phyloP scores from a whole-genome alignment of 2,113 vertebrate genomes.

The Sinocyclocheilus rhinocerous region DNA sequence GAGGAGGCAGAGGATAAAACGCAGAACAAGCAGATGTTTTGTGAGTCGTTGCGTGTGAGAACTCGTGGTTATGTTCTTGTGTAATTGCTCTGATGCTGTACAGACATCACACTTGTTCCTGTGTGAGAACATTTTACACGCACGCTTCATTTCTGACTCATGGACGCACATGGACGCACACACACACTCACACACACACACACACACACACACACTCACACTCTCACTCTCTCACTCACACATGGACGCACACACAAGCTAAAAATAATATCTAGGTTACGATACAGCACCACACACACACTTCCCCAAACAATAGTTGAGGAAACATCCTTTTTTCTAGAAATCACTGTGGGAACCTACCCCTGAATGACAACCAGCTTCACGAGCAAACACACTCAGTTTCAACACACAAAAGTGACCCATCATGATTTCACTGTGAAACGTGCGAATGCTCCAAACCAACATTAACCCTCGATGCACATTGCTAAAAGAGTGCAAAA shows the following conservation, averaged over 20 bases:
- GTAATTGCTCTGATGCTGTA: neutral
- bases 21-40: neutral
- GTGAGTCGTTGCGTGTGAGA: neutral
- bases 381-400: neutral
- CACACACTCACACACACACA: conserved; percentile 54
- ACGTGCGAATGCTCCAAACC: neutral
- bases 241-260: conserved; percentile 52
- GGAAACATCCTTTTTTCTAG: neutral
- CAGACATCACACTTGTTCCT: neutral
- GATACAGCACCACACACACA: conserved; percentile 60
- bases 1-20: neutral
- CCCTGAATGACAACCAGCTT: neutral
- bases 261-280: conserved; percentile 78
- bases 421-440: neutral
- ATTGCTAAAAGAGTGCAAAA: neutral
- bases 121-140: neutral
- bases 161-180: neutral
- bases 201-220: neutral
- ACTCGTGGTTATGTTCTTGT: neutral
- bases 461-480: neutral
- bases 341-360: neutral
- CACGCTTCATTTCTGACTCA: neutral
- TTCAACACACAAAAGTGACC: neutral
- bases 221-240: no score
- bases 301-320: neutral